Conservation (phyloP, 2,888 invertebrate species). For the Callosobruchus maculatus region DNA sequence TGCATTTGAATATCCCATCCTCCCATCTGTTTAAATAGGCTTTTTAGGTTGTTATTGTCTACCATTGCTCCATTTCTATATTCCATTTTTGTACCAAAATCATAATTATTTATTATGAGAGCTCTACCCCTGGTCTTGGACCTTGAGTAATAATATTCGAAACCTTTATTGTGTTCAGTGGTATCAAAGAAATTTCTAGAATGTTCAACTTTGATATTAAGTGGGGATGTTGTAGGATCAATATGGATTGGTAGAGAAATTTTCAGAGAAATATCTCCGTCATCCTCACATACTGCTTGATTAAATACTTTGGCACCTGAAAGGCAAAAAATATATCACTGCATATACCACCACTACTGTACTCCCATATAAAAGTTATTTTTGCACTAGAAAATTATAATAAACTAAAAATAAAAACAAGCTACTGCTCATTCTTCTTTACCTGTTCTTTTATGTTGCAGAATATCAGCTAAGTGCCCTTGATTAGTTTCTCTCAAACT, state of each 20-base stretch:
- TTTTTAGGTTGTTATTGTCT: conserved; percentile 57
- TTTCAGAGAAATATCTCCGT: neutral
- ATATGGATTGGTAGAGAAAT: conserved; percentile 6
- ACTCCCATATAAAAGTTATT: neutral
- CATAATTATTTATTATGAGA: conserved; percentile 60
- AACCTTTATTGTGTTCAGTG: conserved; percentile 26
- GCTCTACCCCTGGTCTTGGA: conserved; percentile 57
- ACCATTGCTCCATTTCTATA: conserved; percentile 56
- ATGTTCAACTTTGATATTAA: conserved; percentile 22
- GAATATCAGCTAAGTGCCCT: conserved; percentile 17
- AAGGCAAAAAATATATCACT: neutral
- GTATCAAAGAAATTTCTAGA: conserved; percentile 28
- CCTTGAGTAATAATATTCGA: conserved; percentile 51
- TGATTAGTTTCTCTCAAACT: conserved; percentile 23
- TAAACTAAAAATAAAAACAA: too few relatives aligned
- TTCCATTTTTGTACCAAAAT: conserved; percentile 48
- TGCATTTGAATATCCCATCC: conserved; percentile 27
- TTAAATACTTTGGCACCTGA: conserved; percentile 1
- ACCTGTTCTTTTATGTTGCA: conserved; percentile 7
- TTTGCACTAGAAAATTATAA: too few relatives aligned
- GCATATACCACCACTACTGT: neutral
- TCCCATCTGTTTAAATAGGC: conserved; percentile 58
- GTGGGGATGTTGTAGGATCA: conserved; percentile 14
- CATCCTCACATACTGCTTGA: neutral
- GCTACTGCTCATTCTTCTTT: neutral